Percentiles rank a stretch among this genome's conserved stretches.
phyloP scores from a whole-genome alignment of 2,888 invertebrate species.

The Siphlonurus alternatus region DNA sequence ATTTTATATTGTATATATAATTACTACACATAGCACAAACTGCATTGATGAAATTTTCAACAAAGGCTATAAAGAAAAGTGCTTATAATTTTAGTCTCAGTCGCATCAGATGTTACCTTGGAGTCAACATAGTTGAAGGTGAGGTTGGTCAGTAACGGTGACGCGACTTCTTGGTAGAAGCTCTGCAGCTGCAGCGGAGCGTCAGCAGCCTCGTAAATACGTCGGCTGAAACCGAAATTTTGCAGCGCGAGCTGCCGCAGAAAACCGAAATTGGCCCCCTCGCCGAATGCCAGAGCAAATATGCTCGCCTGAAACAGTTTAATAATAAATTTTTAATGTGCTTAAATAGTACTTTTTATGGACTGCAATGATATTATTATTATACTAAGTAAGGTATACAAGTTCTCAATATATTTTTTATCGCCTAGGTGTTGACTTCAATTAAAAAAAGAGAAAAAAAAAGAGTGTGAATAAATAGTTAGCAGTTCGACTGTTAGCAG shows the following conservation, averaged over 20 bases:
- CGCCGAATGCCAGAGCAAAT: conserved; percentile 53
- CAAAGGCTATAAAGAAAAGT: too few relatives aligned
- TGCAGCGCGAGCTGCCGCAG: conserved; percentile 44
- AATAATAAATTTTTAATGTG: background rate
- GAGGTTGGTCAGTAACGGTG: conserved; percentile 46
- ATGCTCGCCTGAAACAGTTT: conserved; percentile 31
- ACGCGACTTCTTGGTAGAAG: conserved; percentile 50
- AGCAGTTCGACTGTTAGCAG: too few relatives aligned
- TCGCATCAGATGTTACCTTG: too few relatives aligned
- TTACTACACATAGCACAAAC: too few relatives aligned
- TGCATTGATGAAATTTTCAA: too few relatives aligned
- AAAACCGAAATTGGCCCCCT: conserved; percentile 46
- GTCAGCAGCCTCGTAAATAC: conserved; percentile 55
- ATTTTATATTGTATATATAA: too few relatives aligned
- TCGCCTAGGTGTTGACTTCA: too few relatives aligned
- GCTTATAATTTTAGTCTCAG: too few relatives aligned
- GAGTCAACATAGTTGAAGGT: conserved; percentile 38
- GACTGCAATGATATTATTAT: background rate
- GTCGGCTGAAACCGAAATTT: conserved; percentile 48
- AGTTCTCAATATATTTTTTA: too few relatives aligned
- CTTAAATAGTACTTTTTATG: background rate
- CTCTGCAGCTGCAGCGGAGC: conserved; percentile 45
- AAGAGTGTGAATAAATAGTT: too few relatives aligned
- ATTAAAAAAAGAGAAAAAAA: too few relatives aligned
- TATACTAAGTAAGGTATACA: too few relatives aligned